Evolutionary conservation across 2,797 vertebrate species (phyloP).

Genomic region (Peromyscus attwateri): DNA sequence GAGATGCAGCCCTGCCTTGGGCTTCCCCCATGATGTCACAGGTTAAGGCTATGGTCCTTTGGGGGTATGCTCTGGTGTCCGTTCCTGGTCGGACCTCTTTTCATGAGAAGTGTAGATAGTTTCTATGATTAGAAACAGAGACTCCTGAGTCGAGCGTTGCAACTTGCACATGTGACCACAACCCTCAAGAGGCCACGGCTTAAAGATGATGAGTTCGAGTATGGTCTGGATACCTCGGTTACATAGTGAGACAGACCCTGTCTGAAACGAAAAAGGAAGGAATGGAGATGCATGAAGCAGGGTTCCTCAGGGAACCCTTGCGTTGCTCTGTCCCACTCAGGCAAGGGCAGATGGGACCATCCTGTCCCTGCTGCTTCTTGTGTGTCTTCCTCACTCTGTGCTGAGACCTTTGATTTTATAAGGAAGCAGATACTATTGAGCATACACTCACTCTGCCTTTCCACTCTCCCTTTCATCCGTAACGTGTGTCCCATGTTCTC

Average conservation of each 20-base stretch:
- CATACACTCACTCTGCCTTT: not conserved
- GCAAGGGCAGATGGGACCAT: not conserved
- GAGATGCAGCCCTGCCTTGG: slow-evolving; percentile 23
- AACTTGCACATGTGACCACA: not conserved
- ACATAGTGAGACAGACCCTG: not conserved
- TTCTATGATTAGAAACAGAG: not conserved
- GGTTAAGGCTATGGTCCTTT: not conserved
- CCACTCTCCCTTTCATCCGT: not conserved
- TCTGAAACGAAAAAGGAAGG: not conserved
- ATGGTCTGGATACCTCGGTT: not conserved
- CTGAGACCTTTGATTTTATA: not conserved
- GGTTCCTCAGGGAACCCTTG: not conserved
- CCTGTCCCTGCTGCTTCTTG: not conserved
- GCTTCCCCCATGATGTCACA: slow-evolving; percentile 48
- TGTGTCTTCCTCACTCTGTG: not conserved
- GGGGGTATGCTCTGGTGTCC: too few relatives aligned
- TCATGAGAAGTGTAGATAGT: not conserved
- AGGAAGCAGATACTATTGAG: not conserved
- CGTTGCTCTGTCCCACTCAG: not conserved
- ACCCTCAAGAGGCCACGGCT: not conserved
- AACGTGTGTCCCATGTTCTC: not conserved
- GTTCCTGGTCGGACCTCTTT: not conserved
- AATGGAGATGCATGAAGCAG: not conserved
- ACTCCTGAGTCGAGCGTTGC: not conserved
- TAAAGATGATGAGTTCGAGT: not conserved